phyloP scores from a whole-genome alignment of 2,797 vertebrate species.

The Lerista edwardsae region DNA sequence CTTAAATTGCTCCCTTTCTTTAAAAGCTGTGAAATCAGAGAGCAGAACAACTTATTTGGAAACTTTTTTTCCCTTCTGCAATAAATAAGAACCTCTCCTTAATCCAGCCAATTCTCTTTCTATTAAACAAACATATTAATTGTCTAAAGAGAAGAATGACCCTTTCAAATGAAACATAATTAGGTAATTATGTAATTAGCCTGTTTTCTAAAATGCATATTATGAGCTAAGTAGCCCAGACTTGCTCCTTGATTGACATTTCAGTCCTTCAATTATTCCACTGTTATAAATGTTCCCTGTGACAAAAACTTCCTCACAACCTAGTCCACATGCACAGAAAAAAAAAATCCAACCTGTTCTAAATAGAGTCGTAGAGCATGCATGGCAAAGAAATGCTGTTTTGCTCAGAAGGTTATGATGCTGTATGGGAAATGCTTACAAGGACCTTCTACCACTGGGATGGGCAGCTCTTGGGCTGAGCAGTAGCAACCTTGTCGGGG shows the following conservation, averaged over 20 bases:
- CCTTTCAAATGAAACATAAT: constrained; percentile 41
- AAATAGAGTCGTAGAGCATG: too few species aligned
- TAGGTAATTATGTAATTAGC: constrained; percentile 9
- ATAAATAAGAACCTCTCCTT: constrained; percentile 15
- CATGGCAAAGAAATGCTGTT: not conserved
- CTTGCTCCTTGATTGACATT: not conserved
- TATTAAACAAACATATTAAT: constrained; percentile 10
- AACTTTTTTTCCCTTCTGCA: constrained; percentile 23
- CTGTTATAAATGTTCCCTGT: not conserved
- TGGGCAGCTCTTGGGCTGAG: not conserved
- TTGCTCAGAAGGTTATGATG: not conserved
- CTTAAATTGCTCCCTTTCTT: not conserved
- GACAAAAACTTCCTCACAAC: rapidly evolving
- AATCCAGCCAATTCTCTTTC: constrained; percentile 23
- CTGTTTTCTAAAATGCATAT: constrained; percentile 39
- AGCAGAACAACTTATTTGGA: constrained; percentile 40
- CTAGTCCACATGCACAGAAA: not conserved
- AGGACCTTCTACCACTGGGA: not conserved
- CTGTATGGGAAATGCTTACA: not conserved
- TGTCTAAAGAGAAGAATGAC: constrained; percentile 33
- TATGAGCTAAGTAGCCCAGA: constrained; percentile 25
- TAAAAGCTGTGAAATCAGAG: not conserved
- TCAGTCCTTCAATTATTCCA: constrained; percentile 6
- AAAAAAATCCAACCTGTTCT: too few species aligned
- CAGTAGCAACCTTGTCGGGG: too few species aligned